Conservation (phyloP, 2,888 invertebrate species). For the Eutolmus rufibarbis region DNA sequence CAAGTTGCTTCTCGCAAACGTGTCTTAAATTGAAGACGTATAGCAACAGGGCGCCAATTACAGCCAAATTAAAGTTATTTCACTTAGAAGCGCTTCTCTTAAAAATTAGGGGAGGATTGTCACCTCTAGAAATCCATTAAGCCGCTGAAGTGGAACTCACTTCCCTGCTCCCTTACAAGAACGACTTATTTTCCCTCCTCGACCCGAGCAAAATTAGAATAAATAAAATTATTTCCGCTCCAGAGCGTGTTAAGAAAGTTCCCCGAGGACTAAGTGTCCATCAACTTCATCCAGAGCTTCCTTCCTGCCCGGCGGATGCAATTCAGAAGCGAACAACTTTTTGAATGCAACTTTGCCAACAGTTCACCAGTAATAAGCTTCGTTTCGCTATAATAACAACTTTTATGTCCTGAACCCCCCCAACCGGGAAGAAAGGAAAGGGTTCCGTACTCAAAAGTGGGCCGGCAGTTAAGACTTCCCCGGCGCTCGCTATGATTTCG, state of each 20-base stretch:
- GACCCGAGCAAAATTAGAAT: neutral
- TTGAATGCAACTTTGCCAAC: slow-evolving; percentile 20
- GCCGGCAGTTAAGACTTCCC: neutral
- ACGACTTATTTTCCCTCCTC: neutral
- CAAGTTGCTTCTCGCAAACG: neutral
- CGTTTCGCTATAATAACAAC: slow-evolving; percentile 16
- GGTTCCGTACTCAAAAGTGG: neutral
- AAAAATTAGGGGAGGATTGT: neutral
- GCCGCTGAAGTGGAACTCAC: neutral
- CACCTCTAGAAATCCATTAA: neutral
- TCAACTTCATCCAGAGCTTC: neutral
- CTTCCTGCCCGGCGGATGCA: neutral
- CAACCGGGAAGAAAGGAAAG: neutral
- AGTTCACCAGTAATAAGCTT: slow-evolving; percentile 1
- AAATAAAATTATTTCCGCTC: neutral
- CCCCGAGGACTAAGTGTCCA: neutral
- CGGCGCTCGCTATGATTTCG: neutral
- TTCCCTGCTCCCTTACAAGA: neutral
- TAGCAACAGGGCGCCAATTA: neutral
- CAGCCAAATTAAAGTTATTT: neutral
- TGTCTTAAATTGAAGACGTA: neutral
- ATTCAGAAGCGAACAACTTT: neutral
- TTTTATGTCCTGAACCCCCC: neutral
- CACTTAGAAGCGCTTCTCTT: neutral
- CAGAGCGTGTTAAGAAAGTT: neutral